Evolutionary conservation across 2,797 vertebrate genomes (phyloP).

Genomic region (Lindbergichthys nudifrons): DNA sequence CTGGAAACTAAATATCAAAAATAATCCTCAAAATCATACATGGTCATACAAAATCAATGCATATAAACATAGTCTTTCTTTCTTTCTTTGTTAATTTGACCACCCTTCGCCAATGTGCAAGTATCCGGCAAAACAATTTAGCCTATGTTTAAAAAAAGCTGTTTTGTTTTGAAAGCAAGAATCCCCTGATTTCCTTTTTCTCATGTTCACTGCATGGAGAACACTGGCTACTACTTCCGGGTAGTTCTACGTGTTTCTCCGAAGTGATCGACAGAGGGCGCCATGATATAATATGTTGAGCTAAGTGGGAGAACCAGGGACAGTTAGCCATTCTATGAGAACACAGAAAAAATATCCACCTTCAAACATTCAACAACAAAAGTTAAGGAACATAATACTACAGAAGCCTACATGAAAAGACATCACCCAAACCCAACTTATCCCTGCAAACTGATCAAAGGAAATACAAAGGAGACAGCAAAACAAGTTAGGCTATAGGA

Average conservation of each 20-base stretch:
- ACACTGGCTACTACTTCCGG: slow-evolving; percentile 30
- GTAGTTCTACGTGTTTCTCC: not conserved
- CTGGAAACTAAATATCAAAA: not conserved
- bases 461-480: not conserved
- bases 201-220: too few species aligned
- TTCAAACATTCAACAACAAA: not conserved
- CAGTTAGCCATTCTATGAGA: too few species aligned
- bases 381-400: not conserved
- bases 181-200: not conserved
- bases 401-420: not conserved
- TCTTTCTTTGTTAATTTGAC: not conserved
- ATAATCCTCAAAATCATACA: not conserved
- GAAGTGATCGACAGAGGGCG: slow-evolving; percentile 49
- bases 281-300: not conserved
- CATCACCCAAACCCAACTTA: not conserved
- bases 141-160: not conserved
- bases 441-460: not conserved
- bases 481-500: not conserved
- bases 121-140: too few species aligned
- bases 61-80: not conserved
- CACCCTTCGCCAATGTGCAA: too few species aligned
- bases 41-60: not conserved
- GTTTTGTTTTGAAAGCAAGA: slow-evolving; percentile 11
- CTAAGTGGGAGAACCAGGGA: accelerated
- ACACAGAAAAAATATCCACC: not conserved